These are phyloP conservation scores for Melieria picta DNA, from an alignment of 2,888 invertebrate genomes.

Conservation along the genomic window DNA sequence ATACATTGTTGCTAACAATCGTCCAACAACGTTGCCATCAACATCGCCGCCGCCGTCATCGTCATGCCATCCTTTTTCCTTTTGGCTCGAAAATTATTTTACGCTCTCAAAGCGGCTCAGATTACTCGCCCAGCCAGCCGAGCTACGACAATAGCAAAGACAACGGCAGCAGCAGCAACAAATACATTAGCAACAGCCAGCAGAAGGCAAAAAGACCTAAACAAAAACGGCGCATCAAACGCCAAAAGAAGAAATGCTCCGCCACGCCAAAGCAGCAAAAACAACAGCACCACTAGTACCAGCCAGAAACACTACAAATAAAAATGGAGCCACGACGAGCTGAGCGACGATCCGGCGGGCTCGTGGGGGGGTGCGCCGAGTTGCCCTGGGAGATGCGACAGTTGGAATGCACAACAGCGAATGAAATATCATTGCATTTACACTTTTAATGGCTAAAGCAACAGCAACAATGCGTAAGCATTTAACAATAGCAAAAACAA, in stretches of 20 bases:
- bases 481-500: conserved; percentile 14
- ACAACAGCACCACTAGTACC: background rate
- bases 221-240: conserved; percentile 13
- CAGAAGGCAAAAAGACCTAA: background rate
- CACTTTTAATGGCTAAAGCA: conserved; percentile 24
- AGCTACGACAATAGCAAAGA: background rate
- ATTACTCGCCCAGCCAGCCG: conserved; percentile 37
- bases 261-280: background rate
- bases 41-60: conserved; percentile 25
- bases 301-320: no score
- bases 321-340: no score
- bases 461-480: conserved; percentile 15
- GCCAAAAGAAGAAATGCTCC: background rate
- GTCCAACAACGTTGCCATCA: conserved; percentile 1
- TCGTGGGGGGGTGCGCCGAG: no score
- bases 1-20: no score
- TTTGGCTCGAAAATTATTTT: conserved; percentile 35
- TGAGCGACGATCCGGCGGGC: no score
- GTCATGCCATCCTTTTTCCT: conserved; percentile 36
- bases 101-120: conserved; percentile 43
- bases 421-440: conserved; percentile 24
- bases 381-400: no score
- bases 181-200: conserved; percentile 5
- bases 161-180: conserved; percentile 1
- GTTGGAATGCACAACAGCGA: background rate